These are phyloP conservation scores for Cromileptes altivelis DNA, from an alignment of 2,113 vertebrate genomes.

Conservation along the genomic window DNA sequence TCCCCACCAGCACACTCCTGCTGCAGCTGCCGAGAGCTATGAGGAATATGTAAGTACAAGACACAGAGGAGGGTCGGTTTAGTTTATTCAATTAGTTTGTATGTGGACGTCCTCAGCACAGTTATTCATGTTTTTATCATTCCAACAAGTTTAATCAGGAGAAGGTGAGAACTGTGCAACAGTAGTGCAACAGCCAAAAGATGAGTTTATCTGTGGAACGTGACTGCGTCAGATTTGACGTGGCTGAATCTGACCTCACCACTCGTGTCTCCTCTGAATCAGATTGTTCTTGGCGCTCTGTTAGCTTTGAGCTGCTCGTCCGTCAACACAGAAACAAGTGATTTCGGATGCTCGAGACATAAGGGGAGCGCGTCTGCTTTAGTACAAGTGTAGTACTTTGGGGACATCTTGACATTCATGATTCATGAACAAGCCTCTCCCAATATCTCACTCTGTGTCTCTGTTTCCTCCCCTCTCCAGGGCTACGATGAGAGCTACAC, in stretches of 20 bases:
- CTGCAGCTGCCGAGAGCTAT: slow-evolving; percentile 86
- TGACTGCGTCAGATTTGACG: slow-evolving; percentile 5
- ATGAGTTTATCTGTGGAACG: not conserved
- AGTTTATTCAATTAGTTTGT: not conserved
- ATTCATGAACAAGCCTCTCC: slow-evolving; percentile 53
- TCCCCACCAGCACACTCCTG: slow-evolving; percentile 80
- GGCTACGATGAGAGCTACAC: slow-evolving; percentile 95
- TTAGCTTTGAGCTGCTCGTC: slow-evolving; percentile 19
- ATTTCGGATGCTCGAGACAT: slow-evolving; percentile 10
- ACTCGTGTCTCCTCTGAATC: not conserved
- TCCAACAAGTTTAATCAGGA: not conserved
- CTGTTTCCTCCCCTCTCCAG: slow-evolving; percentile 77
- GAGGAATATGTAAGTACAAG: slow-evolving; percentile 92
- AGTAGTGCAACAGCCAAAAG: not conserved
- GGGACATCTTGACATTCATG: slow-evolving; percentile 69
- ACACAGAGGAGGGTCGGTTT: not conserved
- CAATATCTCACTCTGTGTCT: slow-evolving; percentile 49
- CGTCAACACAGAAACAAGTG: slow-evolving; percentile 31
- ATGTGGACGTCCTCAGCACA: not conserved
- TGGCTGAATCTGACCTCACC: slow-evolving; percentile 18
- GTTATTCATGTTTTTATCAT: too few species aligned
- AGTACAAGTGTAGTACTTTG: slow-evolving; percentile 35
- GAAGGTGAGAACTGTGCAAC: not conserved
- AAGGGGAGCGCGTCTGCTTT: slow-evolving; percentile 32
- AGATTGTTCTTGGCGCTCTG: not conserved